Conservation (phyloP, 2,113 vertebrate species). For the Suricata suricatta region DNA sequence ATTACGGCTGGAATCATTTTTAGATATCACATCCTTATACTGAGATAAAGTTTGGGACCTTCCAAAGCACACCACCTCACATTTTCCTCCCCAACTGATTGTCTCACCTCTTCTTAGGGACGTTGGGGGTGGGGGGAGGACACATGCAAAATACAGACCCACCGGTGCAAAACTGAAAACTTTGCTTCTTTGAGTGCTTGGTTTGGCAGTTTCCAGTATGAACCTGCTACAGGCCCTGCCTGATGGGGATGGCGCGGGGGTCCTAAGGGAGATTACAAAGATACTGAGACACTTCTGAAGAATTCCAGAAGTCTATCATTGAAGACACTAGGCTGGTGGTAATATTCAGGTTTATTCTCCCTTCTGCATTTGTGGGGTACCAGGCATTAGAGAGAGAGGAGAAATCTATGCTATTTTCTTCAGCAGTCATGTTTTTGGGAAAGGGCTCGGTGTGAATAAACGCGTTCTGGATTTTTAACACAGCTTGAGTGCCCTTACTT, state of each 20-base stretch:
- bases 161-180: not conserved
- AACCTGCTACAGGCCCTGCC: not conserved
- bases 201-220: not conserved
- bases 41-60: not conserved
- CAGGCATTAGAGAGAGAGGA: slow-evolving; percentile 7
- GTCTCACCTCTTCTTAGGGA: not conserved
- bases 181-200: not conserved
- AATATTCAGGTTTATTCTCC: slow-evolving; percentile 62
- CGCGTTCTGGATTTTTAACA: not conserved
- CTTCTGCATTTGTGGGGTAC: slow-evolving; percentile 8
- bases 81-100: not conserved
- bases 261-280: not conserved
- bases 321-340: slow-evolving; percentile 55
- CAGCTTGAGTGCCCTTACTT: not conserved
- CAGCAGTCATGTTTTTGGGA: slow-evolving; percentile 2
- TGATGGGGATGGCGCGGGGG: not conserved
- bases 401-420: not conserved
- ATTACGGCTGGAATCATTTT: not conserved
- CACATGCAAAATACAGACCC: not conserved
- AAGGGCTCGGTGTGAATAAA: slow-evolving; percentile 24
- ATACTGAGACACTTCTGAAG: not conserved
- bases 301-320: slow-evolving; percentile 38
- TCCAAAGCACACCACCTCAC: not conserved
- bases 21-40: slow-evolving; percentile 6
- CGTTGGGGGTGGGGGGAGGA: not conserved